Conservation (phyloP, 2,797 vertebrate genomes). For the Lemur catta region DNA sequence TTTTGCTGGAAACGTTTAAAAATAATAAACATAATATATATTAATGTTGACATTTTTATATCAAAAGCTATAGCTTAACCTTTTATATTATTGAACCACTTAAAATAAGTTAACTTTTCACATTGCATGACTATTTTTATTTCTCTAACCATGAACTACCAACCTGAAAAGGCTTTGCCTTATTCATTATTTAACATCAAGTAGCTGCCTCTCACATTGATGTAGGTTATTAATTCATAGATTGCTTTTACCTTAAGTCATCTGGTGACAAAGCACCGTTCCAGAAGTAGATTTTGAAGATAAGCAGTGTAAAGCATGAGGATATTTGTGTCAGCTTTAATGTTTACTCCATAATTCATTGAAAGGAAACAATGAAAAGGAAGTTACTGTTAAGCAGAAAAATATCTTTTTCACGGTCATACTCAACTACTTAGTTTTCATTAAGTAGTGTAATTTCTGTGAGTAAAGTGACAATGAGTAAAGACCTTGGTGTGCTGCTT, state of each 20-base stretch:
- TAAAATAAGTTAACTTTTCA: constrained; percentile 37
- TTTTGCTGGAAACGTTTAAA: constrained; percentile 19
- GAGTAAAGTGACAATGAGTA: background rate
- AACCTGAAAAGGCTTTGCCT: constrained; percentile 50
- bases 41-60: constrained; percentile 32
- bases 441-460: background rate
- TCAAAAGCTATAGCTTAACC: background rate
- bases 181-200: constrained; percentile 68
- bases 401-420: background rate
- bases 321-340: background rate
- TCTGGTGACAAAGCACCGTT: background rate
- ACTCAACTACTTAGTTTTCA: constrained; percentile 9
- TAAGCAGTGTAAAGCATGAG: background rate
- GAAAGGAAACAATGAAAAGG: constrained; percentile 28
- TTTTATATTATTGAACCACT: constrained; percentile 18
- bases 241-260: constrained; percentile 52
- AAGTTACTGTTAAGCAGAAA: constrained; percentile 27
- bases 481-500: background rate
- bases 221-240: constrained; percentile 71
- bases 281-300: constrained; percentile 43
- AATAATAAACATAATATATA: background rate
- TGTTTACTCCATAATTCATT: constrained; percentile 24
- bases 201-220: constrained; percentile 46
- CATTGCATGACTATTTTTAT: constrained; percentile 15
- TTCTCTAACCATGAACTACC: constrained; percentile 36